These are phyloP conservation scores for Astyanax mexicanus DNA, from an alignment of 2,797 vertebrate species.

Conservation along the genomic window DNA sequence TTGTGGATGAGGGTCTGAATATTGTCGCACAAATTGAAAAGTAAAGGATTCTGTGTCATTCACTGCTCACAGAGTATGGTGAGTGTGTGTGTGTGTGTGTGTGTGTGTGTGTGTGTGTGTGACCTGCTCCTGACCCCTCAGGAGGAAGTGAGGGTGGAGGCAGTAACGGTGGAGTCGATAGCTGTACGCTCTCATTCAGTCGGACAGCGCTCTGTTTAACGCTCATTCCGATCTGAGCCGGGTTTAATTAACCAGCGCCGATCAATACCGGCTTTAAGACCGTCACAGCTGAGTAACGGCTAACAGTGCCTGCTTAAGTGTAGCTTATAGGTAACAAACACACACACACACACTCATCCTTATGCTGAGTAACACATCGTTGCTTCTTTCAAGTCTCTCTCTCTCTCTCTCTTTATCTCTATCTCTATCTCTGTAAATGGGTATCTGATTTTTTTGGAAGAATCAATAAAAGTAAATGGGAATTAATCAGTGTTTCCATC, in stretches of 20 bases:
- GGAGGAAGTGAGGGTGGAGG: not conserved
- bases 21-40: too few relatives aligned
- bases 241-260: slow-evolving; percentile 25
- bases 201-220: slow-evolving; percentile 6
- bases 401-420: too few relatives aligned
- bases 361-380: too few relatives aligned
- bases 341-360: slow-evolving; percentile 8
- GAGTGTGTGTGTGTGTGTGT: not conserved
- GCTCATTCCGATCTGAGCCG: not conserved
- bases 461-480: too few relatives aligned
- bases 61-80: too few relatives aligned
- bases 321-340: not conserved
- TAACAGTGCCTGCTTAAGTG: too few relatives aligned
- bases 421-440: too few relatives aligned
- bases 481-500: too few relatives aligned
- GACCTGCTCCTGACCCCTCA: not conserved
- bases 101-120: slow-evolving; percentile 1
- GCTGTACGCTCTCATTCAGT: not conserved
- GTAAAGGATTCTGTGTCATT: too few relatives aligned
- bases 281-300: not conserved
- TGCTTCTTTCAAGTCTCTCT: too few relatives aligned
- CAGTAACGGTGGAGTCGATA: not conserved
- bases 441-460: too few relatives aligned
- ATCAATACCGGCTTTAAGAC: slow-evolving; percentile 3
- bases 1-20: too few relatives aligned